Evolutionary conservation across 2,888 invertebrate genomes (phyloP), one percentile per base, ranked within the genome.

Genomic region (Polietes domitor): DNA sequence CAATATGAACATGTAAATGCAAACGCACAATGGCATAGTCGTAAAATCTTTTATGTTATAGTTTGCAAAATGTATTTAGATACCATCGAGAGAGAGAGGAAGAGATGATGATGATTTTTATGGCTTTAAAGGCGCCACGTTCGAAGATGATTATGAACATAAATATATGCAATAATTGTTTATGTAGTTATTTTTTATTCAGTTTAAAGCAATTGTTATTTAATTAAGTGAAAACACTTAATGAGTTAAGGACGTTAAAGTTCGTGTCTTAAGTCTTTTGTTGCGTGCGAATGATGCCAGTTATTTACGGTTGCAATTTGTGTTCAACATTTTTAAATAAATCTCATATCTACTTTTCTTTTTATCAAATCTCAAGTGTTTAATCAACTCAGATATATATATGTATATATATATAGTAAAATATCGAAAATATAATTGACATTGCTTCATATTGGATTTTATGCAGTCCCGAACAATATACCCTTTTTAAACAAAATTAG

Each of bases 81-180:
- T 12, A 28, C 71, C 37, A 65, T 70, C 70, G 80, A 83, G 47
- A 50, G 61, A 70, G n/a, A n/a, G n/a, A n/a, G n/a, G n/a, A n/a
- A n/a, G n/a, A n/a, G n/a, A n/a, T n/a, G n/a, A n/a, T 55, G 21
- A n/a, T 32, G 19, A 21, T 53, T 84, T 84, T 84, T 73, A 84
- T 76, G 58, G 53, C 15, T 70, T 68, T 75, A 4, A n/a, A 28
- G 84, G 84, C 84, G 84, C 84, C 84, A 78, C 61, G 2, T 37
- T 15, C 6, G 32, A 43, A 70, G n/a, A 70, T n/a, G n/a, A n/a
- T n/a, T n/a, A n/a, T n/a, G n/a, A 0, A 15, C 28, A n/a, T 32
- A 47, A 2, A n/a, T n/a, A n/a, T n/a, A 15, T 7, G 6, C 37
- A 47, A n/a, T 61, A 3, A 58, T 28, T 61, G 61, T 61, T 28